Evolutionary conservation across 2,797 vertebrate species (phyloP), one percentile per base, ranked within the genome.

Genomic region (Sphenodon punctatus): DNA sequence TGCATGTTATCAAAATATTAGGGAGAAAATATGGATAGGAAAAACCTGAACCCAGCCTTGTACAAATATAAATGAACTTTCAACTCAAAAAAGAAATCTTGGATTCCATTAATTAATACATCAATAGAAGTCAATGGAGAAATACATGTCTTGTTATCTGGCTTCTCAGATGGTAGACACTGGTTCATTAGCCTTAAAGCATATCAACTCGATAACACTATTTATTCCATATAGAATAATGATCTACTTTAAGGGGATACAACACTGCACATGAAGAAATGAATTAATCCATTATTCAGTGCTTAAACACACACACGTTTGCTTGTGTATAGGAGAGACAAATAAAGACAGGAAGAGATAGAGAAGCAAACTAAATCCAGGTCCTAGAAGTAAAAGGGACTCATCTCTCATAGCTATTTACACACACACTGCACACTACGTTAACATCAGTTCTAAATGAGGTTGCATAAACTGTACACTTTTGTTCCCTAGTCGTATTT

Each of bases 31-130:
- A n/a, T n/a, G n/a, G n/a, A n/a, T 58, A 69, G 58, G 67, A 17
- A 20, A 58, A 5, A 20, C 46, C 59, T 27, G 1, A 20, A 34
- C 46, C 7, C 53, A 71, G 73, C 60, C 34, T 75, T 32, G 53
- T 77, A 78, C 39, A 84, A 90, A 75, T 74, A 91, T 64, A 86
- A 89, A 73, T 30, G 20, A 66, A 48, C 68, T 84, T 91, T 39
- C 65, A 34, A 82, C 85, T 93, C 82, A 74, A 69, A 88, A 51
- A n/a, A 85, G 58, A 42, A 79, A 88, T 80, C 89, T 91, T 88
- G 76, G 77, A 80, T 94, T 94, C 81, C 90, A 89, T 94, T 95
- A 96, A 96, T 95, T 94, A 95, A 95, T 94, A 93, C 91, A 93
- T 93, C 92, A 92, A 89, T 90, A 94, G 85, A 91, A 94, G 88